A percentile compares a stretch with the other conserved stretches of the same genome.
Evolutionary conservation across 2,113 vertebrate genomes (phyloP).

Genomic region (Ceyx cyanopectus): DNA sequence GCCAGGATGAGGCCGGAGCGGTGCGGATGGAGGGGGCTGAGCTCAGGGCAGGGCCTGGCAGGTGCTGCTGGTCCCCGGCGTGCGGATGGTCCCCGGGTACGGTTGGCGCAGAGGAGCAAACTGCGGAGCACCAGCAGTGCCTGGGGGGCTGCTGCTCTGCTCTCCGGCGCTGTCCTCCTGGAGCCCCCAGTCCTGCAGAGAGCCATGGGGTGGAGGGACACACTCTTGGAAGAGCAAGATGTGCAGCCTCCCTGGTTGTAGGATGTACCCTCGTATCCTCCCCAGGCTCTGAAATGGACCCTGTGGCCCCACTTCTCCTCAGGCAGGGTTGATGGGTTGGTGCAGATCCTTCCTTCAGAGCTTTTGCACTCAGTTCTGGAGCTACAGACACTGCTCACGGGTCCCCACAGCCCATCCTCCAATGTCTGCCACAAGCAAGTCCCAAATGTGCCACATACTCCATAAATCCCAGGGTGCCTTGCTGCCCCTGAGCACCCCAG

Average conservation of each 20-base stretch:
- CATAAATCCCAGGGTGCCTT: not conserved
- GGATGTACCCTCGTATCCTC: rapidly evolving
- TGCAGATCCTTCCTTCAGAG: not conserved
- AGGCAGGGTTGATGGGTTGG: not conserved
- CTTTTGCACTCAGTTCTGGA: not conserved
- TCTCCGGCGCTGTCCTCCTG: not conserved
- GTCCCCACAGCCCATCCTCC: not conserved
- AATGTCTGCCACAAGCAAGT: not conserved
- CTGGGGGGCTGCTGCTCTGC: rapidly evolving
- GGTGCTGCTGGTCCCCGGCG: not conserved
- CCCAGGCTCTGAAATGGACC: not conserved
- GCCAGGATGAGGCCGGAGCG: not conserved
- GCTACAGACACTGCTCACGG: rapidly evolving
- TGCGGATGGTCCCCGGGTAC: not conserved
- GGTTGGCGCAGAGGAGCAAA: rapidly evolving
- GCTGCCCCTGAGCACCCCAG: not conserved
- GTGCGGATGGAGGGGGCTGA: not conserved
- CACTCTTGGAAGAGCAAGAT: not conserved
- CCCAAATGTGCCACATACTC: rapidly evolving
- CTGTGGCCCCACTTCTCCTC: not conserved
- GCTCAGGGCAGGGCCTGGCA: not conserved
- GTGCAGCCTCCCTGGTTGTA: not conserved
- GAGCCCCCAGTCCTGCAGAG: rapidly evolving
- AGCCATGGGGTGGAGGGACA: not conserved
- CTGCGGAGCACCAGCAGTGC: not conserved